Base-by-base conservation (phyloP, 2,888 invertebrate species). In the Drosophila mercatorum region DNA sequence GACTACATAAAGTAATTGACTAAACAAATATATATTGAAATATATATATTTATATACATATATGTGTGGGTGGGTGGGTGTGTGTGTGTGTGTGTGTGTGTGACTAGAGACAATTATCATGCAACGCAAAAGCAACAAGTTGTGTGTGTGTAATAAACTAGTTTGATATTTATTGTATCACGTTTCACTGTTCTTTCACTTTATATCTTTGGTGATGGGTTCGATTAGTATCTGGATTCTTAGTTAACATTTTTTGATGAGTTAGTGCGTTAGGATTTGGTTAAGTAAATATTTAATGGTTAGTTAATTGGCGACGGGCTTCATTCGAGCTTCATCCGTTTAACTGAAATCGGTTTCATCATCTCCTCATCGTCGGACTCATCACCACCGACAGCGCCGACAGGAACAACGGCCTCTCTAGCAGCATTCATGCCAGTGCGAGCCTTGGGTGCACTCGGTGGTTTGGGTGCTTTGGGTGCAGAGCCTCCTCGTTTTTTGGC, bases 81-180 rank as follows among this genome's bases (percentile, higher is more conserved):
- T 11, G 11, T 41, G 34, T 51, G 12, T n/a, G 5, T 40, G n/a
- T 31, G 11, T n/a, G 11, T 41, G 34, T 51, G 12, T n/a, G 5
- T 40, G 10, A 28, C 3, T 14, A 14, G 2, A 28, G 8, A n/a
- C 7, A n/a, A 31, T 5, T 10, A 34, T 14, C 57, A 57, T 49
- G 47, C 58, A 59, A 59, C 17, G 10, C 11, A 62, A 46, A 34
- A 62, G 41, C 53, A 60, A 52, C 31, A 59, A 59, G 28, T 40
- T 22, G 22, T 22, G 22, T 22, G 17, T 17, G 49, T 31, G 40
- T 14, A 22, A 59, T 17, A 2, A 36, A n/a, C n/a, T 28, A 46
- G 12, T 5, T 34, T 34, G 28, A 6, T 22, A 6, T 38, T 60
- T 51, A 51, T 51, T 60, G 10, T 10, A 51, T 60, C 12, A 17